Percentiles rank a stretch among this genome's conserved stretches.
These are phyloP conservation scores for Eriosoma lanigerum DNA, from an alignment of 1,140 invertebrate species.

Conservation along the genomic window DNA sequence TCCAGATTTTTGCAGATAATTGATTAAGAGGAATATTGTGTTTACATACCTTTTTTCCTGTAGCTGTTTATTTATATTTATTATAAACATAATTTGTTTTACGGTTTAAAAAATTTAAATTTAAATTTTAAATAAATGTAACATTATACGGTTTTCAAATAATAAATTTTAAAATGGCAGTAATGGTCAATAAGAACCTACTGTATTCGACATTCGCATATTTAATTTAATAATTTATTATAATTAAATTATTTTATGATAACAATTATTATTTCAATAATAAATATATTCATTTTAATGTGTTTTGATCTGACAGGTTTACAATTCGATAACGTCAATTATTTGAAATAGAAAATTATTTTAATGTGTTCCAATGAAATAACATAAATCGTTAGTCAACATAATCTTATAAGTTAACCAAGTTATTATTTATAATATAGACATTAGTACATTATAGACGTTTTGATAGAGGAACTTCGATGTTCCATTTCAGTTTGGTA, in stretches of 20 bases:
- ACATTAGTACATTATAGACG: neutral
- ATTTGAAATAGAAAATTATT: neutral
- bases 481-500: neutral
- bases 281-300: neutral
- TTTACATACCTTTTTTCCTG: too few relatives aligned
- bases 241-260: slow-evolving; percentile 5
- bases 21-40: too few relatives aligned
- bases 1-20: too few relatives aligned
- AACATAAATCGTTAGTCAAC: neutral
- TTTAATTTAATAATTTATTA: slow-evolving; percentile 15
- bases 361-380: neutral
- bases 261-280: slow-evolving; percentile 21
- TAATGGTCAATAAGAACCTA: neutral
- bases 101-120: too few relatives aligned
- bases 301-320: slow-evolving; percentile 13
- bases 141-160: neutral
- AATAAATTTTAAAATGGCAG: neutral
- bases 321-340: slow-evolving; percentile 14
- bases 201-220: neutral
- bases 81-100: too few relatives aligned
- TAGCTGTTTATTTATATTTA: too few relatives aligned
- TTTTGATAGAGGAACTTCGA: neutral
- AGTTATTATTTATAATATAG: neutral
- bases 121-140: neutral
- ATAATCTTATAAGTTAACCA: too few relatives aligned